A percentile compares a stretch with the other conserved stretches of the same genome.
phyloP scores from a whole-genome alignment of 2,888 invertebrate genomes.

The Lochmaea capreae region DNA sequence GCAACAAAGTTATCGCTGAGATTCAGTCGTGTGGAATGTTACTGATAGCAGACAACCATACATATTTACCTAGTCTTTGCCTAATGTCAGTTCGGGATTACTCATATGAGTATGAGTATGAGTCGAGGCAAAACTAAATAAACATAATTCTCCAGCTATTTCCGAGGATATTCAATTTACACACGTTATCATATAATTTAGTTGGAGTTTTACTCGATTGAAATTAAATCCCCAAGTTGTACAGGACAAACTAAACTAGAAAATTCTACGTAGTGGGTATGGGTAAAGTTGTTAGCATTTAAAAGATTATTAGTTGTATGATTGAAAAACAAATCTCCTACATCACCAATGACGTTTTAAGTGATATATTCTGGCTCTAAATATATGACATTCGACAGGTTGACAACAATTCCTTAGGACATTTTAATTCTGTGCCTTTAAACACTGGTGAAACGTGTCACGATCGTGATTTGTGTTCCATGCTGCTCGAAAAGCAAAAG shows the following conservation, averaged over 20 bases:
- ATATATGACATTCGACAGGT: too few species aligned
- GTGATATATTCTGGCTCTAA: too few species aligned
- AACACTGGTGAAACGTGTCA: too few species aligned
- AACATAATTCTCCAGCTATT: conserved; percentile 25
- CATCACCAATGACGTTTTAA: too few species aligned
- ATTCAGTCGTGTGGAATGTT: conserved; percentile 33
- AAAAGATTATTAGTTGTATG: not conserved
- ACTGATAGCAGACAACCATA: conserved; percentile 30
- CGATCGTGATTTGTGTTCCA: too few species aligned
- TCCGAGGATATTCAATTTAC: conserved; percentile 28
- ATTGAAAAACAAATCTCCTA: too few species aligned
- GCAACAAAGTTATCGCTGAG: conserved; percentile 24
- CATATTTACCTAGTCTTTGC: conserved; percentile 37
- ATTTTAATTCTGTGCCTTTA: too few species aligned
- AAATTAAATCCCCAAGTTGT: not conserved
- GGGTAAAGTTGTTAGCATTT: not conserved
- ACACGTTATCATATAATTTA: conserved; percentile 14
- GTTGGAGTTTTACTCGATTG: conserved; percentile 11
- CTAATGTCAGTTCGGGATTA: conserved; percentile 34
- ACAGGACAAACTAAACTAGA: not conserved
- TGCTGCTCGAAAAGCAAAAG: too few species aligned
- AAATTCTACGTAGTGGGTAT: not conserved
- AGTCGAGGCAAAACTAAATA: conserved; percentile 29
- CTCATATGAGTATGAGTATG: conserved; percentile 29
- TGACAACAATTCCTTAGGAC: too few species aligned